Conservation (phyloP, 53 echinoderm and acorn worm species). For the Paelopatides confundens region DNA sequence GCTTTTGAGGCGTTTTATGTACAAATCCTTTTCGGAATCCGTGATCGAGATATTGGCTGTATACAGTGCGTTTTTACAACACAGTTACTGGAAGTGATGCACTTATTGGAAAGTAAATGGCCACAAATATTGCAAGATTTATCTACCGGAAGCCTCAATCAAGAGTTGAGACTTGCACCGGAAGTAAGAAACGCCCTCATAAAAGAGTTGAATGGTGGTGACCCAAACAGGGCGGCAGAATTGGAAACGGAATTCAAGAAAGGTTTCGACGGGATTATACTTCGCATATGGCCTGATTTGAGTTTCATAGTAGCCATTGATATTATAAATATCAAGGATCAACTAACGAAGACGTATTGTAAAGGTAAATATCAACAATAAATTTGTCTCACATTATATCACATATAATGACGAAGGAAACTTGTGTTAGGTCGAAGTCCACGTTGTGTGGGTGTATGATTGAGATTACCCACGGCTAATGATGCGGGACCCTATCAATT, state of each 20-base stretch:
- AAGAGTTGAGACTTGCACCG: not conserved
- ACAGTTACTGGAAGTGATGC: not conserved
- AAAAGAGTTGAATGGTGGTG: not conserved
- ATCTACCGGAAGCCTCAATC: not conserved
- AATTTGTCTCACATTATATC: not conserved
- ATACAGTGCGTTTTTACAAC: not conserved
- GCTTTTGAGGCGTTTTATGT: not conserved
- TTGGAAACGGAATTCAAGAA: not conserved
- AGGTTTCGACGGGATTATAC: slow-evolving; percentile 8
- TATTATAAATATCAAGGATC: not conserved
- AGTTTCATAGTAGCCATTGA: not conserved
- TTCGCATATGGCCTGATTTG: slow-evolving; percentile 3
- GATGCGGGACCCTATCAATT: no score
- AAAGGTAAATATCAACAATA: not conserved
- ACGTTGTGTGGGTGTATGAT: no score
- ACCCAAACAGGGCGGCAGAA: not conserved
- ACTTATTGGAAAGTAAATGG: slow-evolving; percentile 4
- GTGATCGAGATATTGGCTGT: not conserved
- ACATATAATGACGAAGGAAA: not conserved
- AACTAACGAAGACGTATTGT: not conserved
- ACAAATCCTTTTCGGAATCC: not conserved
- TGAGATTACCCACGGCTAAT: no score
- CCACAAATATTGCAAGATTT: not conserved
- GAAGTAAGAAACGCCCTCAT: not conserved
- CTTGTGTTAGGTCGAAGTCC: no score